Conservation (phyloP, 2,113 vertebrate species). For the Chloebia gouldiae region DNA sequence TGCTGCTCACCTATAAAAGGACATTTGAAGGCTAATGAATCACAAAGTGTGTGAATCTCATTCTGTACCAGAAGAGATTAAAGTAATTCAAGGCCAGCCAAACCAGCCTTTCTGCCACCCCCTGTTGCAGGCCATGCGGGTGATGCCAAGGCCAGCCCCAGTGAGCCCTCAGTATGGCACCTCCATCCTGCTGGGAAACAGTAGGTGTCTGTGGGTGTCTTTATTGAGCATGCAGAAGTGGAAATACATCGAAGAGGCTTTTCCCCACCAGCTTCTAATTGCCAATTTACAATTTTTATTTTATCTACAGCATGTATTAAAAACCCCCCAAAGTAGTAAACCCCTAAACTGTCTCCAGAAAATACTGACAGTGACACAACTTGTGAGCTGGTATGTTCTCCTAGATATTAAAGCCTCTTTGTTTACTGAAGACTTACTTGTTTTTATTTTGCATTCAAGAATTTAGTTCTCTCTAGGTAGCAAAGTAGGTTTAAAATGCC, state of each 20-base stretch:
- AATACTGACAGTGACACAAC: background rate
- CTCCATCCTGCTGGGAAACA: background rate
- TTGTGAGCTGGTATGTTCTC: background rate
- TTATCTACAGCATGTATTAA: background rate
- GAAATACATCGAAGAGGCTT: background rate
- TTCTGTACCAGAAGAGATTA: background rate
- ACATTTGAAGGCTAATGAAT: background rate
- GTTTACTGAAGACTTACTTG: background rate
- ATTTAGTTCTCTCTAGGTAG: background rate
- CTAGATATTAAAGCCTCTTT: background rate
- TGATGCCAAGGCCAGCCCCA: background rate
- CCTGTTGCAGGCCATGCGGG: fast-evolving
- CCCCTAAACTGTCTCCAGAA: background rate
- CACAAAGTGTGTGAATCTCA: background rate
- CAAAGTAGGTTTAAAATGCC: background rate
- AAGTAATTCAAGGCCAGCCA: background rate
- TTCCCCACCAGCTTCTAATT: background rate
- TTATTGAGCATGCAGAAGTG: background rate
- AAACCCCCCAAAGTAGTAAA: fast-evolving
- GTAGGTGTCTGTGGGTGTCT: background rate
- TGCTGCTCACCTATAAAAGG: background rate
- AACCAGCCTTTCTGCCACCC: fast-evolving
- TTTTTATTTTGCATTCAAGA: background rate
- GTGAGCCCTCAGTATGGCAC: background rate
- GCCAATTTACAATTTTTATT: background rate